Evolutionary conservation across 2,888 invertebrate species (phyloP), one percentile per base, ranked within the genome.

Genomic region (Philaethria dido): DNA sequence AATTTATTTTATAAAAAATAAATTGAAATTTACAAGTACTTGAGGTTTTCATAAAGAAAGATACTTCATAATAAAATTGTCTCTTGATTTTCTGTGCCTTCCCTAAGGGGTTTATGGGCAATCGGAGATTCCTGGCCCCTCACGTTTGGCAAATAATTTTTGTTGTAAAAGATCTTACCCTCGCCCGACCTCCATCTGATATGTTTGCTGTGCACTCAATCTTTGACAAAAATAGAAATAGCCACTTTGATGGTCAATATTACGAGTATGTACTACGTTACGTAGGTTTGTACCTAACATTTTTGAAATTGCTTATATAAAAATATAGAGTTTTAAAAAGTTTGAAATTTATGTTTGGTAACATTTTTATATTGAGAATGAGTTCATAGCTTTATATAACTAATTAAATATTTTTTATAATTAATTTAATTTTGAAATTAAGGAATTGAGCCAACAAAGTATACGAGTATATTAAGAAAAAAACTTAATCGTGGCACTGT

Each of bases 131-230:
- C 16, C 42, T 42, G 11, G 2, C 20, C 42, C 42, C 59, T 65
- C 44, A 22, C 16, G 20, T 54, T 62, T 44, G 59, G 20, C 47
- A 64, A 57, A 65, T 22, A 50, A 47, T 65, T 59, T 65, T 39
- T 48, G 60, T 45, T 18, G 29, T 52, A 52, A 45, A 25, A 60
- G 13, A 20, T 33, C 14, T 45, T 45, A 44, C 25, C 45, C 44
- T 60, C 45, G 29, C 45, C 16, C 60, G 29, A 18, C 29, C 60
- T 60, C 14, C 29, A 44, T 60, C 25, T 60, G 60, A 60, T 59
- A 42, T 33, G 44, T 60, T 57, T 42, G 22, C 57, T 57, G 42
- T 57, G 11, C 57, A 57, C 42, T 57, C 42, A 25, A 57, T 57
- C 16, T 42, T 42, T 42, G 42, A 42, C 55, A 20, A 20, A 42